Evolutionary conservation across 1,140 invertebrate genomes (phyloP).

Genomic region (Steinernema feltiae): DNA sequence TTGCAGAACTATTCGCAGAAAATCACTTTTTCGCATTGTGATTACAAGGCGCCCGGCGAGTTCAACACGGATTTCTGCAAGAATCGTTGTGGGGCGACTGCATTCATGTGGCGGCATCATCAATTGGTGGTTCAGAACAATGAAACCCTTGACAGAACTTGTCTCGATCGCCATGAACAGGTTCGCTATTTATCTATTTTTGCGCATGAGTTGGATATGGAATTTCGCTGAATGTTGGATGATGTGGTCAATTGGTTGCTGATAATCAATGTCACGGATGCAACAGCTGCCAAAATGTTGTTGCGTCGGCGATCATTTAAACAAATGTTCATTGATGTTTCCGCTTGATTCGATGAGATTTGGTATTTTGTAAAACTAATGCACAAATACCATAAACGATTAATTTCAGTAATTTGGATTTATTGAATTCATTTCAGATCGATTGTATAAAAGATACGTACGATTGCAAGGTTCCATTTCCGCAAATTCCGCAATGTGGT

Average conservation of each 20-base stretch:
- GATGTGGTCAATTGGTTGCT: too few relatives aligned
- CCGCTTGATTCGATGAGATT: too few relatives aligned
- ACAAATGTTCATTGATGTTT: too few relatives aligned
- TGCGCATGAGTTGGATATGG: background rate
- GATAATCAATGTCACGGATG: too few relatives aligned
- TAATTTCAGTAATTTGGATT: too few relatives aligned
- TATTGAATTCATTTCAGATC: background rate
- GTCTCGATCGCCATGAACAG: background rate
- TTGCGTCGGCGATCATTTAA: background rate
- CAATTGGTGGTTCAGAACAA: background rate
- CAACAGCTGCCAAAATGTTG: background rate
- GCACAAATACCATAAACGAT: too few relatives aligned
- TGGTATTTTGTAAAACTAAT: too few relatives aligned
- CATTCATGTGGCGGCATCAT: slow-evolving; percentile 1
- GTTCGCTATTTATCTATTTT: background rate
- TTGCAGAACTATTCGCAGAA: background rate
- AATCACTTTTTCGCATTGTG: background rate
- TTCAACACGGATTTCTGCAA: slow-evolving; percentile 1
- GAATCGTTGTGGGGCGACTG: background rate
- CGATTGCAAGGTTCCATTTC: background rate
- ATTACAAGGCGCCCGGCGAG: background rate
- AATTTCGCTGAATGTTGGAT: background rate
- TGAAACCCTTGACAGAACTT: background rate
- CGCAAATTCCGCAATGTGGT: background rate
- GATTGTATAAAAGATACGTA: background rate